phyloP scores from a whole-genome alignment of 2,113 vertebrate genomes.

The Anseranas semipalmata region DNA sequence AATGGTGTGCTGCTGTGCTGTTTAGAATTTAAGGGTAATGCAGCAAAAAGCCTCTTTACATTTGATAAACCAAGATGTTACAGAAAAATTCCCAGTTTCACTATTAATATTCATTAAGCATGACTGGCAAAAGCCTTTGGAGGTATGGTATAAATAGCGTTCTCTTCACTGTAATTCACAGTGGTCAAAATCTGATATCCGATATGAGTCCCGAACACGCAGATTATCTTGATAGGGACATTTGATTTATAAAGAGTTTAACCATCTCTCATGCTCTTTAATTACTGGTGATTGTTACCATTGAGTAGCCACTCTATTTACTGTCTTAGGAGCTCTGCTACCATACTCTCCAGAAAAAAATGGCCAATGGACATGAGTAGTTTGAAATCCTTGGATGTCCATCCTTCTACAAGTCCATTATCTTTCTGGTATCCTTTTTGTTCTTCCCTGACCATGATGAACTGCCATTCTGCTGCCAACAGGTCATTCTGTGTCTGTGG shows the following conservation, averaged over 20 bases:
- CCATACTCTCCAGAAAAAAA: neutral
- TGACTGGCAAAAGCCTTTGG: neutral
- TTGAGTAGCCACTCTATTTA: neutral
- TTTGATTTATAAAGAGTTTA: neutral
- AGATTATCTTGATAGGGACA: neutral
- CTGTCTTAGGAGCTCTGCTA: neutral
- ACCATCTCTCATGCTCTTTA: neutral
- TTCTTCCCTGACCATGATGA: neutral
- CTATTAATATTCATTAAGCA: conserved; percentile 29
- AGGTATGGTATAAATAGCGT: conserved; percentile 22
- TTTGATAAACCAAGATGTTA: neutral
- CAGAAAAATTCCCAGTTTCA: conserved; percentile 13
- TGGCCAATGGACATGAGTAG: neutral
- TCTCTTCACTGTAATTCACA: neutral
- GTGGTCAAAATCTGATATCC: neutral
- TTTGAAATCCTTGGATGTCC: neutral
- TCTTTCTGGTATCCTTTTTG: neutral
- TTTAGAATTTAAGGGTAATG: neutral
- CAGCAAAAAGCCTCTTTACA: neutral
- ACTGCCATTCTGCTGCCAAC: neutral
- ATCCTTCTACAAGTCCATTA: neutral
- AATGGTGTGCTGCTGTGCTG: neutral
- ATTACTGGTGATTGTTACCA: neutral
- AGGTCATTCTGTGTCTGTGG: neutral
- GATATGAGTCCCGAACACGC: neutral